These are phyloP conservation scores for Heteropelma amictum DNA, from an alignment of 2,888 invertebrate genomes.

Conservation along the genomic window DNA sequence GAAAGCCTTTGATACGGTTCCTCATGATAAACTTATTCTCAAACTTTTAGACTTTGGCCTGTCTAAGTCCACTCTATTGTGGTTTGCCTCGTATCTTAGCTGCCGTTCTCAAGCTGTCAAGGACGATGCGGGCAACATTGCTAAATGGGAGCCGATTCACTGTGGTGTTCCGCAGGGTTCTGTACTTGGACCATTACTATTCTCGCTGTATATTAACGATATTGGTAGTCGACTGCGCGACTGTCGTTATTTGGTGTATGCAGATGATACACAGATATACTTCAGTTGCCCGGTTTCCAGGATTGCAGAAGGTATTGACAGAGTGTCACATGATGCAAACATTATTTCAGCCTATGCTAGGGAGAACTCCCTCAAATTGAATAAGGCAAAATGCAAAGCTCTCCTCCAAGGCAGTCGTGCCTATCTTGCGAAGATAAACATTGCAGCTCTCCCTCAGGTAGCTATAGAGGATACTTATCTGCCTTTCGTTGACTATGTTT, in stretches of 20 bases:
- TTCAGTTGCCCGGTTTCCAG: neutral
- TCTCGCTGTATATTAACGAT: neutral
- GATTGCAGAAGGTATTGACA: neutral
- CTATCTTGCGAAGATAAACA: too few species aligned
- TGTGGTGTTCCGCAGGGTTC: conserved; percentile 2
- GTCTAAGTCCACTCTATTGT: neutral
- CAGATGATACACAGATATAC: neutral
- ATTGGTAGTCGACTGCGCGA: neutral
- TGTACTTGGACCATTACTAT: neutral
- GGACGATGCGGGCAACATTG: neutral
- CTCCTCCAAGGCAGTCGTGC: neutral
- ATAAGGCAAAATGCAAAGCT: neutral
- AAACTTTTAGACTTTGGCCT: neutral
- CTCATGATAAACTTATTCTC: too few species aligned
- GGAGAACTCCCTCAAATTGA: neutral
- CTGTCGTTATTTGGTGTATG: neutral
- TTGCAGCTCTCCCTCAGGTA: too few species aligned
- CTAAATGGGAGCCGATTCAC: neutral
- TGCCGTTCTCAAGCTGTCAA: neutral
- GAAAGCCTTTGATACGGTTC: too few species aligned
- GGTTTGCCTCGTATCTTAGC: neutral
- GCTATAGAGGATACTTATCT: too few species aligned
- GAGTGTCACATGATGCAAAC: neutral
- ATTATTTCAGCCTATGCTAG: neutral
- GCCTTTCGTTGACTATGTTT: too few species aligned